Base-by-base conservation (phyloP, 1,140 invertebrate genomes). In the Drosophila prosaltans region DNA sequence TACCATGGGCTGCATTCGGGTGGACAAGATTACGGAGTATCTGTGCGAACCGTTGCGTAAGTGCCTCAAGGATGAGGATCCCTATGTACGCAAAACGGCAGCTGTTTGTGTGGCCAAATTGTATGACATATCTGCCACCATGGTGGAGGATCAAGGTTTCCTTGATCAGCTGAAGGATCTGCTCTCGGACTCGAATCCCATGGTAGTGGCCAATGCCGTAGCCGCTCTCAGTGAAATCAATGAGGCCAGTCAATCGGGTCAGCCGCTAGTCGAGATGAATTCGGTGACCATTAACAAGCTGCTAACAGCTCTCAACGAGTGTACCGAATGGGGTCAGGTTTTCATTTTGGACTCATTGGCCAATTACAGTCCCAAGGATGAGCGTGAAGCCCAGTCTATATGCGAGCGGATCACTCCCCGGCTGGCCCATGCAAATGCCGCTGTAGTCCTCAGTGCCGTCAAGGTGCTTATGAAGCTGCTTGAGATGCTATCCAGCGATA, bases 21-120 rank as follows among this genome's bases (percentile, higher is more conserved):
- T 99, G 55, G 99, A 99, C 93, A 99, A 99, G 94, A 99, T 99
- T 84, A 99, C 99, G 2, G 99, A 99, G 93, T 99, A 99, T 93
- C 93, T 99, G 7, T 99, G 99, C 93, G 99, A 99, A 92, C 99
- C 99, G 3, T 93, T 99, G 69, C 94, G 99, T 57, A 99, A 99
- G 92, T 99, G 99, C 93, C 94, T 99, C 78, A 98, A 98, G 92
- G 99, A 99, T 93, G 99, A 99, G 93, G 99, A 99, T 94, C 99
- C 99, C 0, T 99, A 99, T 93, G 99, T 99, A 0, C 94, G 99
- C 59, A 99, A 99, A 94, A 99, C 99, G 2, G 99, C 99, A 16
- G 99, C 99, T 9, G 98, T 99, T 32, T 99, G 98, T 93, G 99
- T 99, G 16, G 99, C 99, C 30, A 99, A 99, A 93, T 94, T 99